These are phyloP conservation scores for Cryptotis parvus DNA, from an alignment of 2,113 vertebrate species.

Conservation along the genomic window DNA sequence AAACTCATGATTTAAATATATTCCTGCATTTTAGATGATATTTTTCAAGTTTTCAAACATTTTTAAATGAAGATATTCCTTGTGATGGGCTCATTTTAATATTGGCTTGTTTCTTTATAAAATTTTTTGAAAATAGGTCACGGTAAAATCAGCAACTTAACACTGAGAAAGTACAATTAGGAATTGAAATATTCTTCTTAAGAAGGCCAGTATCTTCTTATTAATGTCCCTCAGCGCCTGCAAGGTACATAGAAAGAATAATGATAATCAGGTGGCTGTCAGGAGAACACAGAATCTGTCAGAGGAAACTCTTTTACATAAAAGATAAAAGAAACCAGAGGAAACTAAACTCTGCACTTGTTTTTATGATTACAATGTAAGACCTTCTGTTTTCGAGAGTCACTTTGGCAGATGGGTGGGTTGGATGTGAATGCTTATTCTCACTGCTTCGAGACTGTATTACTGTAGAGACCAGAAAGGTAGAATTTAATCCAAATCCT, in stretches of 20 bases:
- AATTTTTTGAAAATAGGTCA: background rate
- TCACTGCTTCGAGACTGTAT: background rate
- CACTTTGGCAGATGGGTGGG: too few species aligned
- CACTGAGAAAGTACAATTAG: conserved; percentile 15
- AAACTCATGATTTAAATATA: conserved; percentile 29
- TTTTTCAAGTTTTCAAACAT: background rate
- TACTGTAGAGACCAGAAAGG: background rate
- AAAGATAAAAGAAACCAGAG: background rate
- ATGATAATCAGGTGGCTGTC: background rate
- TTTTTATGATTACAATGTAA: background rate
- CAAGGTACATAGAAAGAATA: background rate
- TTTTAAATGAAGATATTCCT: background rate
- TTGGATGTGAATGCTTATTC: background rate
- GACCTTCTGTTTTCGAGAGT: background rate
- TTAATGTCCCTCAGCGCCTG: background rate
- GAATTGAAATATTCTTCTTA: background rate
- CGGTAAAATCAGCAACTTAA: background rate
- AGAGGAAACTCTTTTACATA: background rate
- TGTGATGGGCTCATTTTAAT: background rate
- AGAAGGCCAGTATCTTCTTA: background rate
- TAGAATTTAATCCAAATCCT: background rate
- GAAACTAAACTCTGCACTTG: background rate
- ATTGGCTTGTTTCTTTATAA: background rate
- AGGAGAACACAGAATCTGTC: background rate
- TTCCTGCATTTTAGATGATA: background rate